These are phyloP conservation scores for Semotilus atromaculatus DNA, from an alignment of 2,797 vertebrate genomes.

Conservation along the genomic window DNA sequence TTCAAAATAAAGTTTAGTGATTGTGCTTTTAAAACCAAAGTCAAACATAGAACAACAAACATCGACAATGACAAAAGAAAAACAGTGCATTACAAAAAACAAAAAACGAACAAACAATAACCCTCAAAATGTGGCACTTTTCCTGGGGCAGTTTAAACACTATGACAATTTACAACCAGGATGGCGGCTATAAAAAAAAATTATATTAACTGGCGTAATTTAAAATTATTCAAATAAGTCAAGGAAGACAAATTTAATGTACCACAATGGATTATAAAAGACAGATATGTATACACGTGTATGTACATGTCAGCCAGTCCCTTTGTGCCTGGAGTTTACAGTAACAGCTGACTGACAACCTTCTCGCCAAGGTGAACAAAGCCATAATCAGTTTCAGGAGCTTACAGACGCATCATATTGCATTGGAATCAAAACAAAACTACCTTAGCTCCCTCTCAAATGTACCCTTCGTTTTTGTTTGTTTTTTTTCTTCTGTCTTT, in stretches of 20 bases:
- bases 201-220: constrained; percentile 82
- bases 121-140: constrained; percentile 95
- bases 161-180: constrained; percentile 92
- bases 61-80: constrained; percentile 80
- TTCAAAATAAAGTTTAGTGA: constrained; percentile 99
- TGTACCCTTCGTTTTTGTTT: constrained; percentile 64
- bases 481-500: constrained; percentile 41
- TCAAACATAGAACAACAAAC: constrained; percentile 82
- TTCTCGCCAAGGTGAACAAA: constrained; percentile 74
- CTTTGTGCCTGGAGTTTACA: constrained; percentile 83
- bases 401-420: constrained; percentile 70
- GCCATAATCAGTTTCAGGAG: constrained; percentile 72
- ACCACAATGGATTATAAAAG: constrained; percentile 88
- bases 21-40: constrained; percentile 99
- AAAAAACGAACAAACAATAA: constrained; percentile 73
- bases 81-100: constrained; percentile 99
- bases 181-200: constrained; percentile 84
- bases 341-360: constrained; percentile 79
- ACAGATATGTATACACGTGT: constrained; percentile 84
- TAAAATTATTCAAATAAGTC: constrained; percentile 78
- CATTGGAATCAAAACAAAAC: constrained; percentile 78
- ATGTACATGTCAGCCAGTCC: constrained; percentile 91
- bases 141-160: constrained; percentile 88
- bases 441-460: constrained; percentile 69
- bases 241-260: constrained; percentile 89